Base-by-base conservation (phyloP, 2,888 invertebrate species). In the Oscheius sp. region DNA sequence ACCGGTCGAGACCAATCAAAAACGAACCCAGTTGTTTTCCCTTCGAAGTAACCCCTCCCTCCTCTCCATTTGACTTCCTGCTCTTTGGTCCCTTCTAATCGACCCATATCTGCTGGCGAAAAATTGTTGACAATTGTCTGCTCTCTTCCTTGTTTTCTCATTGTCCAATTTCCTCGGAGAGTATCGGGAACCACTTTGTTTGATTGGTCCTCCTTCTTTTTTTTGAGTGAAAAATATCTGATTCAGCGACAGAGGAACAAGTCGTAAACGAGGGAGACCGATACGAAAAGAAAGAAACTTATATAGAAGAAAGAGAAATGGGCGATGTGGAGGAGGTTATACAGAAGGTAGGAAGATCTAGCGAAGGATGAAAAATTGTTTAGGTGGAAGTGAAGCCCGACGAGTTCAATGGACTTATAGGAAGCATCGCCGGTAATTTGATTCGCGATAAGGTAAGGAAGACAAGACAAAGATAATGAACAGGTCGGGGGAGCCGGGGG, bases 341-440 rank as follows among this genome's bases (percentile, higher is more conserved):
- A 59, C 57, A 67, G 28, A 67, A 67, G 59, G 65, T 63, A 12
- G 41, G 26, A 38, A 26, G n/a, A 6, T 4, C 12, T 6, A 8
- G 36, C 33, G 20, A 9, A 57, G 17, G 8, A 33, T 17, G 6
- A 6, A 17, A 57, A 30, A 57, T 45, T 57, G 28, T 63, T 4
- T 36, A 72, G 72, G 69, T 80, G 17, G 72, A 74, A 44, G 67
- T 78, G 67, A 72, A 74, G 41, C 74, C 70, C 20, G 74, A 80
- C 33, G 80, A 83, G 44, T 83, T 83, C 76, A 81, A 74, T 67
- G 84, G 84, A 30, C 73, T 84, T 17, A 85, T 84, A 45, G 85
- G 84, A 8, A 82, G 71, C 65, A 74, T 84, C 51, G 84, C 83
- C 38, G 82, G 84, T 2, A 81, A 81, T 71, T 67, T 84, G 51